Evolutionary conservation across 2,113 vertebrate species (phyloP), one percentile per base, ranked within the genome.

Genomic region (Platichthys stellatus): DNA sequence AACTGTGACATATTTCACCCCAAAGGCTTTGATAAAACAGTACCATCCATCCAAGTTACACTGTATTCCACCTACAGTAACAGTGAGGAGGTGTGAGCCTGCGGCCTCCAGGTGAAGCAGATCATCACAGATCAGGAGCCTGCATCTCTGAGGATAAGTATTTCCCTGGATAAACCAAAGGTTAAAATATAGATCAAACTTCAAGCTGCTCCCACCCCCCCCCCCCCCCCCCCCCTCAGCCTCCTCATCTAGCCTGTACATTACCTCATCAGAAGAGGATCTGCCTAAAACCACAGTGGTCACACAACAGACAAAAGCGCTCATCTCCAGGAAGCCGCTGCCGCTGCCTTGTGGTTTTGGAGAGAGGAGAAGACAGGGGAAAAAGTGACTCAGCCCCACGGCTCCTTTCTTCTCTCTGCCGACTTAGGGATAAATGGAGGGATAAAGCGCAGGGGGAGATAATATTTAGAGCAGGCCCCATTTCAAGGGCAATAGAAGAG

Each of bases 401-500:
- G 79, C 80, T 87, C 90, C 89, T 90, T 92, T 79, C 85, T 93
- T 89, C 91, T 92, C 91, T 84, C 81, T 84, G 80, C 88, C 64
- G 85, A 83, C 89, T 78, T 84, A 92, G 89, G 76, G 92, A 92
- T 94, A 93, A 86, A 93, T 90, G 86, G 64, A 90, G 86, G 85
- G 93, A 93, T 87, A 86, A 85, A 89, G 80, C 66, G 51, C 62
- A 72, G 64, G 82, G 74, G 86, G 86, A 90, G 89, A 80, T 90
- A 80, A 92, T 90, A 93, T 91, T 94, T 94, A 92, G 91, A 90
- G 91, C 92, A 91, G 84, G 89, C 90, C 92, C 83, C 87, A 92
- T 94, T 95, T 95, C 90, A 94, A 95, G 90, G 87, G 90, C 82
- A 92, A 94, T 86, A 91, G 89, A 90, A 95, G 93, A 93, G 91